Base-by-base conservation (phyloP, 2,113 vertebrate species). In the Cisticola juncidis region DNA sequence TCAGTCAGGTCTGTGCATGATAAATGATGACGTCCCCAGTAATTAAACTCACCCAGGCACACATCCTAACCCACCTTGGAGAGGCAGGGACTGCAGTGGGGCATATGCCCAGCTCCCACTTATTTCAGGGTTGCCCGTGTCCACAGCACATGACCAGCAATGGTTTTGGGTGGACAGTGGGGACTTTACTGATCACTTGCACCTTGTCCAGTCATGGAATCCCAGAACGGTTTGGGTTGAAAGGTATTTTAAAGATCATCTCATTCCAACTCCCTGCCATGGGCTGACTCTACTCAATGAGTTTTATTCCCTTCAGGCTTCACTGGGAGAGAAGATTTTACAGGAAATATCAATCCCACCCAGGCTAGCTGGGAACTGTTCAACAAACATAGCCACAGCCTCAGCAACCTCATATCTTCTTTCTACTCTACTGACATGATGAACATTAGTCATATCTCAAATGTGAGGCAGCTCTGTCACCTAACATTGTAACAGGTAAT, bases 381-480 rank as follows among this genome's bases (percentile, higher is more conserved):
- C 62, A 31, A 11, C 58, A 58, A 53, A 58, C 5, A 47, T 35
- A 45, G 11, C 12, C 15, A 66, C 28, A 57, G 56, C 76, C 61
- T 35, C 62, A n/a, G 29, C 29, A 31, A 26, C 2, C 35, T 79
- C 65, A 29, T 58, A 14, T n/a, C 17, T 53, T 64, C 68, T 54
- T 57, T 40, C 42, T 24, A 4, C 12, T 35, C 53, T 47, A 4
- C 18, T 36, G 20, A 40, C 51, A 33, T 40, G 47, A 33, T 0
- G 0, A 29, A 21, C 14, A 2, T 16, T 1, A 19, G 14, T 29
- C 51, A 4, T 2, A 10, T 15, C 48, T 80, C 72, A 33, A 13
- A 14, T 2, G 26, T 0, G 4, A n/a, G n/a, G 12, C 50, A 24
- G 22, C 44, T 69, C n/a, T 26, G 2, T 7, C 36, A 4, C 60